phyloP scores from a whole-genome alignment of 92 coral and sea anemone genomes.

The Siderastrea siderea region DNA sequence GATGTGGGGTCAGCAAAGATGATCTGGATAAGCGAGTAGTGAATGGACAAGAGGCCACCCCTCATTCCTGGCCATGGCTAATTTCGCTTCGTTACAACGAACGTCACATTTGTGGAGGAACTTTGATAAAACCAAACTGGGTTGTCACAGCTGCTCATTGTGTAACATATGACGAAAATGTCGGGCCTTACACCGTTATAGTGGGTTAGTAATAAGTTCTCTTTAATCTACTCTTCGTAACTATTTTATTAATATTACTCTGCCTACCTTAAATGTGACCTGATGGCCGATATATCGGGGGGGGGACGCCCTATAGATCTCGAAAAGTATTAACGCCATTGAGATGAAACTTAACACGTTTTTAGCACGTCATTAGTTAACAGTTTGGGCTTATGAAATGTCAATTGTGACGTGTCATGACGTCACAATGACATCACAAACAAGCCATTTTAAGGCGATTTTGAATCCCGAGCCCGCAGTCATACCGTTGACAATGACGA shows the following conservation, averaged over 20 bases:
- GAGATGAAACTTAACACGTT: too few species aligned
- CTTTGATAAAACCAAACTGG: constrained; percentile 67
- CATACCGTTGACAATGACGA: too few species aligned
- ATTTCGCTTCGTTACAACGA: constrained; percentile 77
- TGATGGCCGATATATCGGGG: too few species aligned
- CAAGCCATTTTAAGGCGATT: too few species aligned
- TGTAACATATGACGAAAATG: constrained; percentile 47
- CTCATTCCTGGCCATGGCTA: constrained; percentile 81
- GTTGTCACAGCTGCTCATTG: constrained; percentile 83
- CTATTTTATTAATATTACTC: background rate
- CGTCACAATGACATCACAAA: too few species aligned
- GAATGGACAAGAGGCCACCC: constrained; percentile 69
- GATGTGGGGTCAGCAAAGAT: constrained; percentile 43
- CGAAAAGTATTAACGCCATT: too few species aligned
- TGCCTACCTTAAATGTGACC: background rate
- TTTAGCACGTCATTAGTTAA: too few species aligned
- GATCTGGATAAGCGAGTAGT: constrained; percentile 57
- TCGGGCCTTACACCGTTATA: constrained; percentile 70
- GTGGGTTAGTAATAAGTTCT: constrained; percentile 33
- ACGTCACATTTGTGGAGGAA: constrained; percentile 81
- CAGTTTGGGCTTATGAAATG: too few species aligned
- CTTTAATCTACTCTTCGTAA: background rate
- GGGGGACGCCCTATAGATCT: too few species aligned
- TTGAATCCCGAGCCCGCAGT: too few species aligned
- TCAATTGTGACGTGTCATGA: too few species aligned